Conservation (phyloP, 2,888 invertebrate species). For the Agonopterix subpropinquella region DNA sequence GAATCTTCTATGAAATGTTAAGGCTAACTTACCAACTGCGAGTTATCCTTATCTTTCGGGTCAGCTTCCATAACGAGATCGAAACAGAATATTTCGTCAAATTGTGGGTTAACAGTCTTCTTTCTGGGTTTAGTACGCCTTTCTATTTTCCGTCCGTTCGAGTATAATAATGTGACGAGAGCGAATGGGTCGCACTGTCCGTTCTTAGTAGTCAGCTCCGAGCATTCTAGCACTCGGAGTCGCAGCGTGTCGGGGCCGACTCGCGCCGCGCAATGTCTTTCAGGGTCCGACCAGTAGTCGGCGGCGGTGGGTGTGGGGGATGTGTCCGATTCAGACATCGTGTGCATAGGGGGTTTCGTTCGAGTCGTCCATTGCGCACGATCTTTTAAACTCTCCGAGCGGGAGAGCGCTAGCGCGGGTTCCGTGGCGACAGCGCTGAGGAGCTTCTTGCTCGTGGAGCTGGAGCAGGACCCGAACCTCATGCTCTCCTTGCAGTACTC, state of each 20-base stretch:
- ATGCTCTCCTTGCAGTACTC: slow-evolving; percentile 69
- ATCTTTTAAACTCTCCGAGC: slow-evolving; percentile 68
- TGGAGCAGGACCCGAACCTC: slow-evolving; percentile 67
- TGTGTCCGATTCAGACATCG: slow-evolving; percentile 57
- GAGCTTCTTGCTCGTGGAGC: slow-evolving; percentile 65
- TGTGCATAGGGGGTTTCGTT: slow-evolving; percentile 61
- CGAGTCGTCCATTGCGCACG: slow-evolving; percentile 56
- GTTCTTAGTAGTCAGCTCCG: slow-evolving; percentile 91
- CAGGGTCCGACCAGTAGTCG: slow-evolving; percentile 71
- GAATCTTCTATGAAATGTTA: background rate
- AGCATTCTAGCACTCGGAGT: slow-evolving; percentile 87
- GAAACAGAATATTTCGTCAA: slow-evolving; percentile 91
- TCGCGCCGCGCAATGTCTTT: slow-evolving; percentile 64
- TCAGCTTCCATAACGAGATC: slow-evolving; percentile 78
- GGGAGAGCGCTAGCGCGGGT: slow-evolving; percentile 56
- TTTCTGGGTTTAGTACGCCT: slow-evolving; percentile 91
- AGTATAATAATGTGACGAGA: slow-evolving; percentile 85
- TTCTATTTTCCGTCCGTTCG: slow-evolving; percentile 86
- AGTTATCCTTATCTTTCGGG: slow-evolving; percentile 66
- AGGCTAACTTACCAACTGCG: slow-evolving; percentile 64
- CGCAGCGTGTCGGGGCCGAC: slow-evolving; percentile 66
- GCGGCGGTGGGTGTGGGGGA: slow-evolving; percentile 62
- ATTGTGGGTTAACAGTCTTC: slow-evolving; percentile 93
- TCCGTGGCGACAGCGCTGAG: slow-evolving; percentile 56
- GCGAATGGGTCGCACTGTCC: slow-evolving; percentile 95